phyloP scores from a whole-genome alignment of 2,113 vertebrate genomes.

The Ceratotherium simum region DNA sequence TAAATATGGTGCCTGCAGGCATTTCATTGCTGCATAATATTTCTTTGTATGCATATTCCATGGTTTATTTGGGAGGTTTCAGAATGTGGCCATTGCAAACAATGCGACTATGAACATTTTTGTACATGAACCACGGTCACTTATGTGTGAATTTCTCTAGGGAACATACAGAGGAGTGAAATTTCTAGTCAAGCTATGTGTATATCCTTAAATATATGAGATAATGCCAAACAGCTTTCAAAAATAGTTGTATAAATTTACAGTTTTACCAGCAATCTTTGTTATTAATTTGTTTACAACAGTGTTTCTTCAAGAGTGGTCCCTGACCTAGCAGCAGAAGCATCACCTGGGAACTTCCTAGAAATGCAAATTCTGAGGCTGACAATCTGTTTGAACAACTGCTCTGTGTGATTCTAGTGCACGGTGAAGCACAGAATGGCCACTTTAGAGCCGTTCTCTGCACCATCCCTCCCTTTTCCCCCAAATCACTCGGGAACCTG shows the following conservation, averaged over 20 bases:
- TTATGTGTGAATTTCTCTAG: background rate
- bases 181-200: background rate
- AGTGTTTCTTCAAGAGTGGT: background rate
- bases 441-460: too few relatives aligned
- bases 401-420: background rate
- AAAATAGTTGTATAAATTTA: background rate
- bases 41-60: background rate
- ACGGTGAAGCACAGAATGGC: too few relatives aligned
- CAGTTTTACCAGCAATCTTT: background rate
- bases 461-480: fast-evolving
- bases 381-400: fast-evolving
- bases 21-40: background rate
- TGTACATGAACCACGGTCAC: background rate
- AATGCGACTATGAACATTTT: fast-evolving
- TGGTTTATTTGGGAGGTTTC: background rate
- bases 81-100: background rate
- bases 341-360: background rate
- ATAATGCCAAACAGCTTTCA: background rate
- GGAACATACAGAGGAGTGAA: background rate
- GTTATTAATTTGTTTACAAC: background rate
- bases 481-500: background rate
- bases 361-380: background rate
- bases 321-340: background rate
- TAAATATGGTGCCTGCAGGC: background rate
- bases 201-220: background rate